Conservation (phyloP, 2,888 invertebrate species). For the Galerucella pusilla region DNA sequence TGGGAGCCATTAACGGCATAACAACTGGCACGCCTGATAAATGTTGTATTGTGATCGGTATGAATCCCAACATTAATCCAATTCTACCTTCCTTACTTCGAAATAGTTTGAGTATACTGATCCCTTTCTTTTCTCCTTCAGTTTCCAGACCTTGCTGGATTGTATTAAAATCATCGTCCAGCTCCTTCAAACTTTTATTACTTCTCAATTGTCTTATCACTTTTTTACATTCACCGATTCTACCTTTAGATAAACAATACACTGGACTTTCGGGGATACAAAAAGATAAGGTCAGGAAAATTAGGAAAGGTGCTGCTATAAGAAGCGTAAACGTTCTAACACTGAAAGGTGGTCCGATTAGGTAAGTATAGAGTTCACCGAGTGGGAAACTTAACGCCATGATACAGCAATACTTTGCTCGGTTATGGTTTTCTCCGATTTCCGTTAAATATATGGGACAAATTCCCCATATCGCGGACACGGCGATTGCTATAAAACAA, state of each 20-base stretch:
- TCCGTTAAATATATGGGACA: slow-evolving; percentile 19
- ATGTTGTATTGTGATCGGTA: slow-evolving; percentile 18
- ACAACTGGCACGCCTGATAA: slow-evolving; percentile 18
- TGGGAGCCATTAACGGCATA: slow-evolving; percentile 22
- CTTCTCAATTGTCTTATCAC: slow-evolving; percentile 11
- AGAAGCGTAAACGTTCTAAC: slow-evolving; percentile 19
- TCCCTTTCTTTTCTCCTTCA: slow-evolving; percentile 41
- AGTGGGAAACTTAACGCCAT: slow-evolving; percentile 16
- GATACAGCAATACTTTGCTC: slow-evolving; percentile 21
- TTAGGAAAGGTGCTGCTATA: slow-evolving; percentile 10
- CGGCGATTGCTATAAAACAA: neutral
- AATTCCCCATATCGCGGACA: slow-evolving; percentile 17
- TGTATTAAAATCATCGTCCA: slow-evolving; percentile 20
- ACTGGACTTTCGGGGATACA: slow-evolving; percentile 20
- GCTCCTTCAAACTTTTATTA: slow-evolving; percentile 15
- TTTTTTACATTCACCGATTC: slow-evolving; percentile 16
- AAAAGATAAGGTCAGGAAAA: slow-evolving; percentile 7
- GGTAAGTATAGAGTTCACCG: slow-evolving; percentile 14
- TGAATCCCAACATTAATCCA: neutral
- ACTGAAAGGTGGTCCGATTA: slow-evolving; percentile 14
- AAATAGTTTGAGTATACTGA: neutral
- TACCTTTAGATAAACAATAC: slow-evolving; percentile 15
- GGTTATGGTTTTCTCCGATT: slow-evolving; percentile 26
- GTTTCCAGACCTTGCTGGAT: neutral
- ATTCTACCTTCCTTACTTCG: slow-evolving; percentile 12